Percentiles rank a stretch among this genome's conserved stretches.
phyloP scores from a whole-genome alignment of 2,113 vertebrate genomes.

The Copsychus sechellarum region DNA sequence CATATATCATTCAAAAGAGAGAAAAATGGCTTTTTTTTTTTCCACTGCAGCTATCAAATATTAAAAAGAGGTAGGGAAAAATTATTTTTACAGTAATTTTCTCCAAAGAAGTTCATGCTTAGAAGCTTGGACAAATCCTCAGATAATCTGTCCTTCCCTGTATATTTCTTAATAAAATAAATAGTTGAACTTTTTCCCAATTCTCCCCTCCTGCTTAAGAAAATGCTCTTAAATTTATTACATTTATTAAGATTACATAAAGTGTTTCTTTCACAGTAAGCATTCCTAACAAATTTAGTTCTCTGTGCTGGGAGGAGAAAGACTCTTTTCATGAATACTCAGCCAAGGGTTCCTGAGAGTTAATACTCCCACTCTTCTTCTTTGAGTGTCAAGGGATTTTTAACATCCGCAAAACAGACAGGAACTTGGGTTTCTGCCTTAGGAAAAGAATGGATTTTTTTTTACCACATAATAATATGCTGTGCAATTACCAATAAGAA shows the following conservation, averaged over 20 bases:
- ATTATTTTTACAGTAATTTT: constrained; percentile 39
- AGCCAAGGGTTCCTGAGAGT: constrained; percentile 75
- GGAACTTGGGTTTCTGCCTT: constrained; percentile 84
- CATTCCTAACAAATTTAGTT: constrained; percentile 66
- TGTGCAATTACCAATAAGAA: constrained; percentile 80
- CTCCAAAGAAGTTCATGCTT: background rate
- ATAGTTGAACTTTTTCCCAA: constrained; percentile 13
- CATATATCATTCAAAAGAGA: background rate
- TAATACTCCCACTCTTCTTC: constrained; percentile 84
- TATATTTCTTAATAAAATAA: constrained; percentile 27
- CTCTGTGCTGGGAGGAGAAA: constrained; percentile 70
- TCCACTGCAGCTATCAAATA: constrained; percentile 9
- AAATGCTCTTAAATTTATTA: constrained; percentile 67
- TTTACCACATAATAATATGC: constrained; percentile 77
- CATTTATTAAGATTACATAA: constrained; percentile 74
- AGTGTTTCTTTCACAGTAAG: constrained; percentile 71
- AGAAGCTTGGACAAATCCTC: background rate
- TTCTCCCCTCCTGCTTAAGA: constrained; percentile 10
- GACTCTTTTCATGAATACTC: constrained; percentile 73
- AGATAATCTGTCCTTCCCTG: background rate
- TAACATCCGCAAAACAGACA: constrained; percentile 84
- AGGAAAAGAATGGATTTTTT: constrained; percentile 78
- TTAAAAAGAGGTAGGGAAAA: constrained; percentile 37
- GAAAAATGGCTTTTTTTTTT: background rate
- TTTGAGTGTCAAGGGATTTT: constrained; percentile 81